Conservation (phyloP, 2,888 invertebrate species). For the Andrena trimmerana region DNA sequence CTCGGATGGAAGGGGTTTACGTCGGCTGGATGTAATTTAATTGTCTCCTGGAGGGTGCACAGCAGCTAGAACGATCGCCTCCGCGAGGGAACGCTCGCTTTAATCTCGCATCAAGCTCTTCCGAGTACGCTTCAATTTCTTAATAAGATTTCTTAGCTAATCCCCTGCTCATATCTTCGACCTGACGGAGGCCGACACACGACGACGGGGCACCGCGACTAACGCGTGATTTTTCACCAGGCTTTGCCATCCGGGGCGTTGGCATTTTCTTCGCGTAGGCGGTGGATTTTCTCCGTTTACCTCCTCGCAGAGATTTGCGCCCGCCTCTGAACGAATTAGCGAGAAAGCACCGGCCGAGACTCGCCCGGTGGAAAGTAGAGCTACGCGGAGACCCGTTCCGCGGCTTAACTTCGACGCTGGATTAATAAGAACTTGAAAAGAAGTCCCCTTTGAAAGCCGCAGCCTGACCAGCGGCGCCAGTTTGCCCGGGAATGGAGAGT, state of each 20-base stretch:
- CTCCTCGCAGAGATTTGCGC: background rate
- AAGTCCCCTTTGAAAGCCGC: conserved; percentile 18
- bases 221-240: background rate
- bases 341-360: background rate
- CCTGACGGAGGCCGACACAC: background rate
- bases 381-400: background rate
- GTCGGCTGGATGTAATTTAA: conserved; percentile 8
- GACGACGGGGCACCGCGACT: too few species aligned
- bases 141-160: background rate
- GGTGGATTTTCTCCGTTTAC: background rate
- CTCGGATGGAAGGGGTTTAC: background rate
- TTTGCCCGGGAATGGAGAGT: background rate
- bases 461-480: background rate
- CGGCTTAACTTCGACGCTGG: conserved; percentile 24
- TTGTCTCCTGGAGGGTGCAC: background rate
- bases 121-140: background rate
- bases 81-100: too few species aligned
- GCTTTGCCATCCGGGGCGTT: background rate
- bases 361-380: background rate
- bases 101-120: too few species aligned
- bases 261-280: background rate
- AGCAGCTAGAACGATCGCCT: background rate
- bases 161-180: background rate
- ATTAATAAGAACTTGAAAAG: conserved; percentile 42
- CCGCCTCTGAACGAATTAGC: conserved; percentile 5